These are phyloP conservation scores for Nixonia krombeini DNA, from an alignment of 1,140 invertebrate species.

Conservation along the genomic window DNA sequence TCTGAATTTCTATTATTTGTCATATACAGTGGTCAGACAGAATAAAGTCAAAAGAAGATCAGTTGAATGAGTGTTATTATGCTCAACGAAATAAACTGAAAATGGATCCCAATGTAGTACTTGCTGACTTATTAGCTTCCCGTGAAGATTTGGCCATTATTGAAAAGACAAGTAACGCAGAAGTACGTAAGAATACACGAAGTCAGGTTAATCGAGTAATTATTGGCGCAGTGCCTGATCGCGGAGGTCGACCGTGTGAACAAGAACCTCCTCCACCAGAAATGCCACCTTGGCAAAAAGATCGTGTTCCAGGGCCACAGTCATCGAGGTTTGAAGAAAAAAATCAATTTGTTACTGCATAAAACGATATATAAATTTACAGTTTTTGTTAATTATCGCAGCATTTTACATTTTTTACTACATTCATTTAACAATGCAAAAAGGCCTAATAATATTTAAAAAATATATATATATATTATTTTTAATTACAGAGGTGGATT, in stretches of 20 bases:
- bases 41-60: conserved; percentile 80
- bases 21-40: conserved; percentile 86
- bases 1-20: no score
- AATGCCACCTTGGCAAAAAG: conserved; percentile 93
- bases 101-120: conserved; percentile 75
- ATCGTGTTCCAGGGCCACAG: conserved; percentile 57
- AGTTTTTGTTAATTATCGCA: no score
- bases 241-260: conserved; percentile 91
- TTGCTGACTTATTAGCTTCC: conserved; percentile 85
- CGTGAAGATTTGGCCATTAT: conserved; percentile 85
- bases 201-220: conserved; percentile 88
- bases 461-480: no score
- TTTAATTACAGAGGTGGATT: conserved; percentile 49
- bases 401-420: no score
- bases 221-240: conserved; percentile 86
- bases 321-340: conserved; percentile 35
- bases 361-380: no score
- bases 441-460: no score
- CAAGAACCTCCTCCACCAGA: conserved; percentile 93
- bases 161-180: conserved; percentile 89
- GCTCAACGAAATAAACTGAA: conserved; percentile 77
- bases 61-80: conserved; percentile 80
- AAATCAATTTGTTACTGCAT: no score
- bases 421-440: no score
- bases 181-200: conserved; percentile 84